Evolutionary conservation across 2,888 invertebrate genomes (phyloP).

Genomic region (Spatulosminthurus flaviceps): DNA sequence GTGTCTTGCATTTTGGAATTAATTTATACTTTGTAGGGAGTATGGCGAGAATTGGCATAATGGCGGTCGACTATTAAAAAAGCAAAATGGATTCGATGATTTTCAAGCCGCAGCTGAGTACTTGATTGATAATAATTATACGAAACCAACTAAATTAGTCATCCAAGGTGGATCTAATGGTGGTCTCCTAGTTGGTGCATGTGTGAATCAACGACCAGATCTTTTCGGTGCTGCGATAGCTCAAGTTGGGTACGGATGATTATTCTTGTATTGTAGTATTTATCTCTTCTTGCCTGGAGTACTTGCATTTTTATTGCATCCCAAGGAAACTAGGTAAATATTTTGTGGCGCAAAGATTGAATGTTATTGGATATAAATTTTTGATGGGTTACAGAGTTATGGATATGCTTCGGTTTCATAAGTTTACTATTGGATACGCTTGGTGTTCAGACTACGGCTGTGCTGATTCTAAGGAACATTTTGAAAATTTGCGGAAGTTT

Average conservation of each 20-base stretch:
- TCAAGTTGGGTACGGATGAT: slow-evolving; percentile 97
- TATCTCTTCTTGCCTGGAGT: too few species aligned
- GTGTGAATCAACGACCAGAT: slow-evolving; percentile 93
- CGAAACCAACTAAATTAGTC: slow-evolving; percentile 76
- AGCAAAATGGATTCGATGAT: slow-evolving; percentile 98
- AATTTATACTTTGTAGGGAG: slow-evolving; percentile 74
- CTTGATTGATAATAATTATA: slow-evolving; percentile 82
- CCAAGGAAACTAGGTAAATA: too few species aligned
- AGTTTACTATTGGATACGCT: slow-evolving; percentile 96
- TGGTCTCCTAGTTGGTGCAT: slow-evolving; percentile 93
- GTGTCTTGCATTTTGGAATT: slow-evolving; percentile 20
- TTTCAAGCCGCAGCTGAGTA: slow-evolving; percentile 92
- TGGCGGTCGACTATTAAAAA: slow-evolving; percentile 86
- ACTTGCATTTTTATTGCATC: too few species aligned
- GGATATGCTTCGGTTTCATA: slow-evolving; percentile 97
- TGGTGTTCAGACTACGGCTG: slow-evolving; percentile 97
- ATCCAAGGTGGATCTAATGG: slow-evolving; percentile 98
- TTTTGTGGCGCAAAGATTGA: too few species aligned
- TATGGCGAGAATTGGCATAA: slow-evolving; percentile 99
- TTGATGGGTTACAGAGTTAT: slow-evolving; percentile 76
- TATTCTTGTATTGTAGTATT: too few species aligned
- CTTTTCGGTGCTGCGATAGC: slow-evolving; percentile 91
- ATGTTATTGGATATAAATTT: slow-evolving; percentile 35
- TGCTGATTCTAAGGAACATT: slow-evolving; percentile 86
- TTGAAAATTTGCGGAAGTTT: slow-evolving; percentile 83